Percentiles rank a stretch among this genome's conserved stretches.
phyloP scores from a whole-genome alignment of 2,888 invertebrate species.

The Acleris sparsana region DNA sequence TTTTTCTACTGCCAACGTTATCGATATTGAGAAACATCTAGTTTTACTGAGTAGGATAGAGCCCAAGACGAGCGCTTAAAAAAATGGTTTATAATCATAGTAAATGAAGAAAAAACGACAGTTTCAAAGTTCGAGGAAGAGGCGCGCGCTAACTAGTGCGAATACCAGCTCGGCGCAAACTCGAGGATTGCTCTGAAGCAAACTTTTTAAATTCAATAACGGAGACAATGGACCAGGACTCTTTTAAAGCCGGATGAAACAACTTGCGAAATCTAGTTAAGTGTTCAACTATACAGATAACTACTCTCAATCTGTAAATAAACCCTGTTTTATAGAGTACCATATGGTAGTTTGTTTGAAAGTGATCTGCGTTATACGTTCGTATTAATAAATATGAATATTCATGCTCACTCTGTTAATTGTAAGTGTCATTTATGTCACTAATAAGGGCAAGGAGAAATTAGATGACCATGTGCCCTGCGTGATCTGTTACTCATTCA shows the following conservation, averaged over 20 bases:
- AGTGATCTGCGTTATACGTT: too few species aligned
- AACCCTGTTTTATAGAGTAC: background rate
- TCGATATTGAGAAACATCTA: too few species aligned
- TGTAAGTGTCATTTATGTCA: too few species aligned
- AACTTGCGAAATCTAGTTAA: slow-evolving; percentile 22
- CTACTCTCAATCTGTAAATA: slow-evolving; percentile 24
- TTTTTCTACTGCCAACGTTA: too few species aligned
- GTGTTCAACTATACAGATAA: slow-evolving; percentile 19
- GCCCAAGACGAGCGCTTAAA: too few species aligned
- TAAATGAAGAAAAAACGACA: background rate
- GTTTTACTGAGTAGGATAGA: too few species aligned
- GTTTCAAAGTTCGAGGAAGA: background rate
- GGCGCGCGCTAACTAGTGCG: slow-evolving; percentile 28
- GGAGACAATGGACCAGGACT: slow-evolving; percentile 39
- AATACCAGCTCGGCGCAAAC: slow-evolving; percentile 36
- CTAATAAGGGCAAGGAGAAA: too few species aligned
- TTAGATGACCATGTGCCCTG: too few species aligned
- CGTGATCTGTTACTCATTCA: too few species aligned
- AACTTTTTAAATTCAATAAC: slow-evolving; percentile 44
- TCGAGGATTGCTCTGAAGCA: slow-evolving; percentile 42
- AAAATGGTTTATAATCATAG: too few species aligned
- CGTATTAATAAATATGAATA: too few species aligned
- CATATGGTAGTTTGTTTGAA: background rate
- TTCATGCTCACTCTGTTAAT: too few species aligned
- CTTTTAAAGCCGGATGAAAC: slow-evolving; percentile 30